Percentiles rank a stretch among this genome's conserved stretches.
Conservation (phyloP, 2,888 invertebrate genomes). For the Holacanthella duospinosa region DNA sequence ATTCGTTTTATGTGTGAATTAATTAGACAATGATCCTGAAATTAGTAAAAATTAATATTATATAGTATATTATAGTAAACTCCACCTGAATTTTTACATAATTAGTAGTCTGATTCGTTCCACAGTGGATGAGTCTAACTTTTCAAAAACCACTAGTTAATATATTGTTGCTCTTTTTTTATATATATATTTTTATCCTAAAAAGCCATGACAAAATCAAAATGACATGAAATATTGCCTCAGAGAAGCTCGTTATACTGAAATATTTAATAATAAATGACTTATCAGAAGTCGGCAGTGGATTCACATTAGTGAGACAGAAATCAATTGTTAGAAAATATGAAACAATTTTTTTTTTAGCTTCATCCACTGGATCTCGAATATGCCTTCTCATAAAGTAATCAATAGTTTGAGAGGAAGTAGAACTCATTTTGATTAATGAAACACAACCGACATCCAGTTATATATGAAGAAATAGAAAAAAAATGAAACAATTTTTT, state of each 20-base stretch:
- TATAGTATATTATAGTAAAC: not conserved
- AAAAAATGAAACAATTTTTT: too few relatives aligned
- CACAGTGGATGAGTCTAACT: too few relatives aligned
- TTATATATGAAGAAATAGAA: too few relatives aligned
- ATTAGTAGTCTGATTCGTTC: too few relatives aligned
- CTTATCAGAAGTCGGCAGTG: not conserved
- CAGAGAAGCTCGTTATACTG: not conserved
- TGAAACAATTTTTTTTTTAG: not conserved
- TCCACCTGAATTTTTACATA: too few relatives aligned
- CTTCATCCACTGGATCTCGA: not conserved
- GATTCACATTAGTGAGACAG: not conserved
- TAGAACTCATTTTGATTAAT: not conserved
- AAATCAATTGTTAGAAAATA: not conserved
- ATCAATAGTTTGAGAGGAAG: slow-evolving; percentile 1
- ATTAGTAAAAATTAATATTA: not conserved
- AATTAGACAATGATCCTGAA: not conserved
- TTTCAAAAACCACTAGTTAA: too few relatives aligned
- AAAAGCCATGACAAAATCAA: too few relatives aligned
- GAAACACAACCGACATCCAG: not conserved
- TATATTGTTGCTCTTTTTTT: too few relatives aligned
- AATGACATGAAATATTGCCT: not conserved
- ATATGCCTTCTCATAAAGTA: not conserved
- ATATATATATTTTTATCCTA: too few relatives aligned
- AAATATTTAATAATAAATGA: not conserved
- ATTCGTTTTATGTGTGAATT: not conserved